Conservation (phyloP, 2,797 vertebrate genomes). For the Pipistrellus kuhlii region DNA sequence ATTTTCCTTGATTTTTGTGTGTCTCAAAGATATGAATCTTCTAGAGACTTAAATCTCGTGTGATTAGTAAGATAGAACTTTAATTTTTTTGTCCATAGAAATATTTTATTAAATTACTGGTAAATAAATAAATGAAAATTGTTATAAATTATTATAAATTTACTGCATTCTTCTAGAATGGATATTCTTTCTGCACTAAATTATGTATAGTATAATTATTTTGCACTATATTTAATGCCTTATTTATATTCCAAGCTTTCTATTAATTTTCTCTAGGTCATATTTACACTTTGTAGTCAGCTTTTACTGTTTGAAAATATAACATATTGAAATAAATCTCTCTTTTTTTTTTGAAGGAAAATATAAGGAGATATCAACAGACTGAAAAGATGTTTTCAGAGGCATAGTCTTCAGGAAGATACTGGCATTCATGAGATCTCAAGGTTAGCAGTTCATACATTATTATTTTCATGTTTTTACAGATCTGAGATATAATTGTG, state of each 20-base stretch:
- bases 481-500: background rate
- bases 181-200: conserved; percentile 11
- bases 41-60: background rate
- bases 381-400: conserved; percentile 85
- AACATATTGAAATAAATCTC: conserved; percentile 65
- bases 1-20: conserved; percentile 9
- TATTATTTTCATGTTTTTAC: conserved; percentile 23
- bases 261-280: background rate
- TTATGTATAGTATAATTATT: background rate
- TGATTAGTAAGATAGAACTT: conserved; percentile 25
- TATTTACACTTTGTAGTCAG: background rate
- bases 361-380: conserved; percentile 83
- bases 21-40: background rate
- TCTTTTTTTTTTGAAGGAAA: conserved; percentile 79
- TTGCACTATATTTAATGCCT: background rate
- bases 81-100: conserved; percentile 7
- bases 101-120: background rate
- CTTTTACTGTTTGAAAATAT: conserved; percentile 63
- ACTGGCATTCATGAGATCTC: conserved; percentile 81
- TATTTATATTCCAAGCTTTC: conserved; percentile 30
- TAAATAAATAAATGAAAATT: background rate
- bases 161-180: background rate
- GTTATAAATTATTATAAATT: conserved; percentile 34
- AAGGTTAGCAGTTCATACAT: conserved; percentile 81
- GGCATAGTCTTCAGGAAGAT: conserved; percentile 82